Conservation (phyloP, 2,113 vertebrate species). For the Gasterosteus aculeatus region DNA sequence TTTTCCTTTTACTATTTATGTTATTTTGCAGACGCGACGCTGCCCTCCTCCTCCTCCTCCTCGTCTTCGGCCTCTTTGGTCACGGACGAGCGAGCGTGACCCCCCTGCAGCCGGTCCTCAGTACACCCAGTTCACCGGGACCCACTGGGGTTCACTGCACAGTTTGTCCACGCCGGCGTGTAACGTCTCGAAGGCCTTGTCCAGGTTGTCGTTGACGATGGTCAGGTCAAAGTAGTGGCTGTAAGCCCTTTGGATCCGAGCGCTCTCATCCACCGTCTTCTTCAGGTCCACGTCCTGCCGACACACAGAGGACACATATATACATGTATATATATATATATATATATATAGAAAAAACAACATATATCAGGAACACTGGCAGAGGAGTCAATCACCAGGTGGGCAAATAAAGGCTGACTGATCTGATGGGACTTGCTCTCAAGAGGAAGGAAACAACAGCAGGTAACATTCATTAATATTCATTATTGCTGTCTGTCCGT, state of each 20-base stretch:
- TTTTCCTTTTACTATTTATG: slow-evolving; percentile 21
- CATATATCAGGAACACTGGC: not conserved
- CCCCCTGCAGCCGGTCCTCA: slow-evolving; percentile 74
- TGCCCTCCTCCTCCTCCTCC: slow-evolving; percentile 27
- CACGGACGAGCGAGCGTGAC: slow-evolving; percentile 34
- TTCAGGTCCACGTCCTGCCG: slow-evolving; percentile 93
- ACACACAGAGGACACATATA: not conserved
- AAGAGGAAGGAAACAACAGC: not conserved
- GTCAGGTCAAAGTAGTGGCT: slow-evolving; percentile 97
- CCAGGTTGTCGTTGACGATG: slow-evolving; percentile 95
- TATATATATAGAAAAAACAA: not conserved
- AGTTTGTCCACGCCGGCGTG: slow-evolving; percentile 89
- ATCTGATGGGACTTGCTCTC: not conserved
- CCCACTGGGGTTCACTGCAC: slow-evolving; percentile 92
- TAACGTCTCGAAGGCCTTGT: slow-evolving; percentile 94
- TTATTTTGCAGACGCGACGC: slow-evolving; percentile 29
- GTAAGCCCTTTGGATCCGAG: slow-evolving; percentile 92
- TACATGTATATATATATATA: not conserved
- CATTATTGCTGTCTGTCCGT: too few species aligned
- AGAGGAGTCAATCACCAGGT: not conserved
- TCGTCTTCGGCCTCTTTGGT: slow-evolving; percentile 48
- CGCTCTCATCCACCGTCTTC: slow-evolving; percentile 97
- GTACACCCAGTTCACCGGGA: slow-evolving; percentile 98
- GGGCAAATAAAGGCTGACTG: not conserved
- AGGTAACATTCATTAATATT: not conserved